These are phyloP conservation scores for Philonicus albiceps DNA, from an alignment of 2,888 invertebrate genomes.

Conservation along the genomic window DNA sequence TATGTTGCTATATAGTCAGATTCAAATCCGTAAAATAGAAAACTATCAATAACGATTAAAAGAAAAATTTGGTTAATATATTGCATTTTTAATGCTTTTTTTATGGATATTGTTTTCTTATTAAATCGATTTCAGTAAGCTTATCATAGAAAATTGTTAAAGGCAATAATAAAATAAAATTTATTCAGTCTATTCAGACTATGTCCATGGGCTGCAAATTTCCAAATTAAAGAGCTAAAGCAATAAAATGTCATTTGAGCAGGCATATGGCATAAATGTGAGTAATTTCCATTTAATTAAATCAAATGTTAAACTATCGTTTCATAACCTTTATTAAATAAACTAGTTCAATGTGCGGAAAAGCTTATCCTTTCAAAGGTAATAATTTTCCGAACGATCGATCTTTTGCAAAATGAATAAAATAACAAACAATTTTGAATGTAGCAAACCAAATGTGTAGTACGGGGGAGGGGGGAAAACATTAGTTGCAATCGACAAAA, in stretches of 20 bases:
- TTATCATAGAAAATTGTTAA: background rate
- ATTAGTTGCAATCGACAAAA: background rate
- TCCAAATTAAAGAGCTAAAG: no score
- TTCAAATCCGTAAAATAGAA: no score
- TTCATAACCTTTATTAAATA: background rate
- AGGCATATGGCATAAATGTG: background rate
- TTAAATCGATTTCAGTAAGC: background rate
- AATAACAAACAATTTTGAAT: background rate
- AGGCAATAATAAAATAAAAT: background rate
- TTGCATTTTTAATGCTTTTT: background rate
- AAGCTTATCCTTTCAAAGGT: background rate
- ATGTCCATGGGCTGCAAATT: no score
- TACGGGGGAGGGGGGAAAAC: background rate
- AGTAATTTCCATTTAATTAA: background rate
- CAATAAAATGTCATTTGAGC: background rate
- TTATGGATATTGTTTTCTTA: background rate
- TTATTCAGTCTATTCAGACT: no score
- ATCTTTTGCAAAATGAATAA: background rate
- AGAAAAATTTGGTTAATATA: no score
- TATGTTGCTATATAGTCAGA: no score
- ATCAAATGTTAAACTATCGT: background rate
- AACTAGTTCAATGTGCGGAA: background rate
- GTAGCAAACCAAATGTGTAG: background rate
- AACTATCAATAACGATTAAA: no score
- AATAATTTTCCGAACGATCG: background rate